These are phyloP conservation scores for Ormyrus thymus DNA, from an alignment of 2,888 invertebrate genomes.

Conservation along the genomic window DNA sequence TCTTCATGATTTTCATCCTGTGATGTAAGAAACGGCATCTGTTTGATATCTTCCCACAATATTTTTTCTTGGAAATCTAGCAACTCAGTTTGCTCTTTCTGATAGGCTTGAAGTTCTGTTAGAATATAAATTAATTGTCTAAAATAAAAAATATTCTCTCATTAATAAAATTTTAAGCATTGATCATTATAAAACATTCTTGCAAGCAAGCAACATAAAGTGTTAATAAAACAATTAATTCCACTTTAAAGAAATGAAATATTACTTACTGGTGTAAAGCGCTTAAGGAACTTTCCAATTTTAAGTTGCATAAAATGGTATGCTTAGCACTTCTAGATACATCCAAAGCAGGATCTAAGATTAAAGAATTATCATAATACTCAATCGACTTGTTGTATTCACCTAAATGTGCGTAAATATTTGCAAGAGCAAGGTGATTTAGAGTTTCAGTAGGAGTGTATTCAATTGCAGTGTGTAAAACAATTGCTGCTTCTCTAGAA, in stretches of 20 bases:
- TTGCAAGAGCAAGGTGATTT: conserved; percentile 83
- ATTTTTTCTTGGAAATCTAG: conserved; percentile 79
- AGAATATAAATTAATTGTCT: conserved; percentile 80
- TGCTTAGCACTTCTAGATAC: conserved; percentile 80
- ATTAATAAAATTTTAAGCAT: background rate
- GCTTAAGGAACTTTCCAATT: conserved; percentile 79
- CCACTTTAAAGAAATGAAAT: background rate
- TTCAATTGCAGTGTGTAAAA: conserved; percentile 84
- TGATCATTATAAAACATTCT: no score
- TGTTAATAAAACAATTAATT: background rate
- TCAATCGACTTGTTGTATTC: conserved; percentile 84
- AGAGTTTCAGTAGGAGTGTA: conserved; percentile 80
- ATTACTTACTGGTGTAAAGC: conserved; percentile 81
- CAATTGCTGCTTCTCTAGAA: conserved; percentile 83
- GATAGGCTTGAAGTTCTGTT: conserved; percentile 80
- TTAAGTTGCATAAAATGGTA: conserved; percentile 82
- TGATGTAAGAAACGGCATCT: conserved; percentile 69
- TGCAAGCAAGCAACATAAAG: background rate
- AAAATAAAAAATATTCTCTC: conserved; percentile 41
- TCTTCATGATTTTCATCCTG: conserved; percentile 68
- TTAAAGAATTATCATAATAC: conserved; percentile 82
- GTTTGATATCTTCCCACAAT: conserved; percentile 76
- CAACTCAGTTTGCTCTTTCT: conserved; percentile 80
- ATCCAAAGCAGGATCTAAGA: conserved; percentile 80
- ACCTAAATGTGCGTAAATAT: conserved; percentile 83